These are phyloP conservation scores for Girardinichthys multiradiatus DNA, from an alignment of 2,113 vertebrate species.

Conservation along the genomic window DNA sequence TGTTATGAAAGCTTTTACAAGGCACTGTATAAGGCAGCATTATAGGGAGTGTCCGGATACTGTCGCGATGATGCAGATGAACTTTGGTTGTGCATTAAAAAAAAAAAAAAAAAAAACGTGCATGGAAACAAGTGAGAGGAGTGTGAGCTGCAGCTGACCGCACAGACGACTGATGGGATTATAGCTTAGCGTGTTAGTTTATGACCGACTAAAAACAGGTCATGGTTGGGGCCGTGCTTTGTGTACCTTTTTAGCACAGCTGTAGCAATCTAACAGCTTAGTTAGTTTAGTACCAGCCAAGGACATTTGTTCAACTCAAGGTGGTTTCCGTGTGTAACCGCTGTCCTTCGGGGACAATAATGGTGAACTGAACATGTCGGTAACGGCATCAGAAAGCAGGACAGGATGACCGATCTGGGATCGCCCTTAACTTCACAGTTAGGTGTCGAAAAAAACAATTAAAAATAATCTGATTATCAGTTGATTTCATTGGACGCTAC, in stretches of 20 bases:
- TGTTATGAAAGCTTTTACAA: background rate
- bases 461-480: conserved; percentile 14
- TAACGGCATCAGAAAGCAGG: background rate
- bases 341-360: no score
- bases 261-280: background rate
- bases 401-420: background rate
- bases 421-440: background rate
- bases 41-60: background rate
- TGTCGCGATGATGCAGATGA: background rate
- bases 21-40: background rate
- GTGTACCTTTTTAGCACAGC: background rate
- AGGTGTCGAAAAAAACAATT: conserved; percentile 1
- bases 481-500: conserved; percentile 1
- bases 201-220: no score
- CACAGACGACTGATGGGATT: background rate
- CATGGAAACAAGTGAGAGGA: background rate
- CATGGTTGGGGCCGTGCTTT: background rate
- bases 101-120: background rate
- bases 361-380: no score
- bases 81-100: background rate
- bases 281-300: no score
- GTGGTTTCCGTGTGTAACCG: no score
- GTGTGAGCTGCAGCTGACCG: background rate
- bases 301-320: background rate
- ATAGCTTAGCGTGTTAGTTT: background rate